Conservation (phyloP, 2,113 vertebrate genomes). For the Python bivittatus region DNA sequence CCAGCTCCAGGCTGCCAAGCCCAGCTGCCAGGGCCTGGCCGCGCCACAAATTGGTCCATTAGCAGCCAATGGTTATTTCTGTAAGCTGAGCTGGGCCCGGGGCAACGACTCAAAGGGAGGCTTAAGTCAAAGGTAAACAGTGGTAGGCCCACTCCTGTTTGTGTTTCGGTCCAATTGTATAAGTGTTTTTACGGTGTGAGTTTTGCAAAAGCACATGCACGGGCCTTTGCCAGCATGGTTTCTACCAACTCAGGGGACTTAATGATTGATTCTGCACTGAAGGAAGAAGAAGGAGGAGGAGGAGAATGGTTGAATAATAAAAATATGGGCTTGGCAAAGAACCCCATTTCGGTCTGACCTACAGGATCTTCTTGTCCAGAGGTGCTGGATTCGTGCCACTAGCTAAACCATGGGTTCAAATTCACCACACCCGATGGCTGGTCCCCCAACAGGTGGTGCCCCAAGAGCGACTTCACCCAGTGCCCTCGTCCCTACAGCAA, state of each 20-base stretch:
- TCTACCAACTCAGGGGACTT: conserved; percentile 3
- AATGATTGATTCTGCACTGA: neutral
- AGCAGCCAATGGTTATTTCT: conserved; percentile 57
- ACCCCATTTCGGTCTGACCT: neutral
- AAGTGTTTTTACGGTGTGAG: conserved; percentile 40
- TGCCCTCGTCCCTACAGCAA: neutral
- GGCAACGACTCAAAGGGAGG: conserved; percentile 38
- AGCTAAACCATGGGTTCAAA: neutral
- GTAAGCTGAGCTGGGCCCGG: conserved; percentile 62
- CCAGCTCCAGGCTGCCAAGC: conserved; percentile 44
- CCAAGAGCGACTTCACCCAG: neutral
- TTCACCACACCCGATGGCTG: neutral
- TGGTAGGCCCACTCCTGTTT: conserved; percentile 64
- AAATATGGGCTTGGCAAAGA: neutral
- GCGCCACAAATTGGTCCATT: conserved; percentile 53
- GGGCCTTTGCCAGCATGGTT: conserved; percentile 43
- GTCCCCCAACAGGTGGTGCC: neutral
- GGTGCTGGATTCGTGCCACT: neutral
- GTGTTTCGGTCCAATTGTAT: conserved; percentile 64
- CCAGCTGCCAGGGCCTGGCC: conserved; percentile 24
- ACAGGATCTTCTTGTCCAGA: too few species aligned
- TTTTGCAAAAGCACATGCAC: conserved; percentile 53
- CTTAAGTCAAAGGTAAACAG: conserved; percentile 68
- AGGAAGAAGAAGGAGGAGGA: neutral
- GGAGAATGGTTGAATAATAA: neutral